phyloP scores from a whole-genome alignment of 2,113 vertebrate genomes.

The Barbus barbus region DNA sequence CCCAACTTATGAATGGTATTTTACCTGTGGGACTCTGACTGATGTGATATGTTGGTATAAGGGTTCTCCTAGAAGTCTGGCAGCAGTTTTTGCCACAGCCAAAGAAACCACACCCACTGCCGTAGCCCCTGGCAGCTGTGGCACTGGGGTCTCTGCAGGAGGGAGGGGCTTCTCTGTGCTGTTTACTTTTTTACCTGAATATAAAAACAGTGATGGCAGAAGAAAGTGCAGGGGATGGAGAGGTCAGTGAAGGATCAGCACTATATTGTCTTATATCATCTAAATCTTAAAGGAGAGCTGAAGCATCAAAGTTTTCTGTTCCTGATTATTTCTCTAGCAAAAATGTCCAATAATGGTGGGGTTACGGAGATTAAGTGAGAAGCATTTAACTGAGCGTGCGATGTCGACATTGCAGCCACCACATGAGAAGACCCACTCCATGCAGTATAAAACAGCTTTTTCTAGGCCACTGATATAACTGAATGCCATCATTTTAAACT shows the following conservation, averaged over 20 bases:
- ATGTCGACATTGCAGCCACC: background rate
- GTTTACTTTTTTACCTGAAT: constrained; percentile 75
- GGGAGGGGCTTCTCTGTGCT: constrained; percentile 64
- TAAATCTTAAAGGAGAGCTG: background rate
- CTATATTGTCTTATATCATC: background rate
- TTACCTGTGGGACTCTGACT: constrained; percentile 75
- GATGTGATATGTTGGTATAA: constrained; percentile 78
- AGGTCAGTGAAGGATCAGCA: background rate
- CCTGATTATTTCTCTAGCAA: background rate
- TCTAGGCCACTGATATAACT: background rate
- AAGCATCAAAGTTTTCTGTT: background rate
- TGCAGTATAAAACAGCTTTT: background rate
- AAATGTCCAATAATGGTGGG: background rate
- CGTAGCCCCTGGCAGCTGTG: constrained; percentile 73
- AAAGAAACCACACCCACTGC: constrained; percentile 85
- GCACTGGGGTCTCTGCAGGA: constrained; percentile 71
- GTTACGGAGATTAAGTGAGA: background rate
- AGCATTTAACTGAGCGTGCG: background rate
- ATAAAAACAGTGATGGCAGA: background rate
- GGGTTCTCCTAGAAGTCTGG: constrained; percentile 62
- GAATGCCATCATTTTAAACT: background rate
- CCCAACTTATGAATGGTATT: background rate
- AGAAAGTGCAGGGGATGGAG: background rate
- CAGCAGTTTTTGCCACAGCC: constrained; percentile 81
- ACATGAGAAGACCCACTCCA: background rate